These are phyloP conservation scores for Cataglyphis livida DNA, from an alignment of 2,888 invertebrate species.

Conservation along the genomic window DNA sequence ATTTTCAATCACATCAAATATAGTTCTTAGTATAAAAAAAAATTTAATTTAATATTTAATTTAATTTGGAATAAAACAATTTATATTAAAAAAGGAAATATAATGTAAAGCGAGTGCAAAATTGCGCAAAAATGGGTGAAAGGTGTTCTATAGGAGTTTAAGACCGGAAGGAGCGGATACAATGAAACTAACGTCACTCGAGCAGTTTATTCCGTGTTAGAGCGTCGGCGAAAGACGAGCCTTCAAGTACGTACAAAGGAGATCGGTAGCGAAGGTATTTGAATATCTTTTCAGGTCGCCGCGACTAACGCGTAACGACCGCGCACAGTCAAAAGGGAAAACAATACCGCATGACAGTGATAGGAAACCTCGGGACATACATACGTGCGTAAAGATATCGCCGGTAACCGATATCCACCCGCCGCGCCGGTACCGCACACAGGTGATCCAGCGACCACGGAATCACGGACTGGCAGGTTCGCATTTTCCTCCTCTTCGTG, in stretches of 20 bases:
- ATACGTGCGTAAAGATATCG: conserved; percentile 66
- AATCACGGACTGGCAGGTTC: conserved; percentile 74
- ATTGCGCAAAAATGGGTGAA: conserved; percentile 24
- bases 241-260: conserved; percentile 67
- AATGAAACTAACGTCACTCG: conserved; percentile 61
- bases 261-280: conserved; percentile 72
- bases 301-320: conserved; percentile 63
- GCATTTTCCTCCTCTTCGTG: conserved; percentile 57
- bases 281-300: conserved; percentile 72
- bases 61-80: not conserved
- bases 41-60: not conserved
- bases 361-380: conserved; percentile 50
- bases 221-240: conserved; percentile 76
- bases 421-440: conserved; percentile 56
- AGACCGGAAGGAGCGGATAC: conserved; percentile 60
- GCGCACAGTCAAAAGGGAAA: conserved; percentile 82
- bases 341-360: conserved; percentile 82
- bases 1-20: not conserved
- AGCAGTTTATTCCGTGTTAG: conserved; percentile 75
- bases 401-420: conserved; percentile 81
- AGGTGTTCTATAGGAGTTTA: conserved; percentile 42
- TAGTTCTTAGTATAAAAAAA: not conserved
- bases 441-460: conserved; percentile 72
- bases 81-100: not conserved
- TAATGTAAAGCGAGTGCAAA: not conserved